Evolutionary conservation across 2,797 vertebrate species (phyloP).

Genomic region (Echiichthys vipera): DNA sequence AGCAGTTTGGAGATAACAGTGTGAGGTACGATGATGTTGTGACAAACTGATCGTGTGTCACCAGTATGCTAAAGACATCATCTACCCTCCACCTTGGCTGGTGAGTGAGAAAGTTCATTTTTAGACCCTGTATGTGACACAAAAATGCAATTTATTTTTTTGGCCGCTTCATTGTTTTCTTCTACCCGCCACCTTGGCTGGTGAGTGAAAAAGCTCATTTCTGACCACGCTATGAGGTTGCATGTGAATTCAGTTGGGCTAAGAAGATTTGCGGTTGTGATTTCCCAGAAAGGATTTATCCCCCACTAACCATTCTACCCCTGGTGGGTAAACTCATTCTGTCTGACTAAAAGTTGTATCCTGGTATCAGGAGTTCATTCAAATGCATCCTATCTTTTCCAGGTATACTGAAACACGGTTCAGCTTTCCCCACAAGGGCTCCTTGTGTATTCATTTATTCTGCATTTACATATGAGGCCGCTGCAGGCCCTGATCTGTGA

Average conservation of each 20-base stretch:
- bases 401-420: constrained; percentile 62
- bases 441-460: constrained; percentile 77
- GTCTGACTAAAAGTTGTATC: constrained; percentile 40
- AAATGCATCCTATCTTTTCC: constrained; percentile 67
- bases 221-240: too few relatives aligned
- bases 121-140: too few relatives aligned
- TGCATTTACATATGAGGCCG: constrained; percentile 64
- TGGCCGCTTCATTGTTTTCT: too few relatives aligned
- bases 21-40: too few relatives aligned
- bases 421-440: constrained; percentile 57
- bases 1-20: too few relatives aligned
- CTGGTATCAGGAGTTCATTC: constrained; percentile 47
- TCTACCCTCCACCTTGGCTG: too few relatives aligned
- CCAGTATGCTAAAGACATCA: too few relatives aligned
- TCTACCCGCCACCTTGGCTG: too few relatives aligned
- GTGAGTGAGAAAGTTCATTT: too few relatives aligned
- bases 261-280: not conserved
- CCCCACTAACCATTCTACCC: not conserved
- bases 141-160: too few relatives aligned
- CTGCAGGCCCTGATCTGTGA: constrained; percentile 61
- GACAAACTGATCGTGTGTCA: too few relatives aligned
- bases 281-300: constrained; percentile 5
- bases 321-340: constrained; percentile 46
- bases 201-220: too few relatives aligned
- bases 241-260: not conserved